Conservation (phyloP, 1,140 invertebrate species). For the Andrena cerasifolii region DNA sequence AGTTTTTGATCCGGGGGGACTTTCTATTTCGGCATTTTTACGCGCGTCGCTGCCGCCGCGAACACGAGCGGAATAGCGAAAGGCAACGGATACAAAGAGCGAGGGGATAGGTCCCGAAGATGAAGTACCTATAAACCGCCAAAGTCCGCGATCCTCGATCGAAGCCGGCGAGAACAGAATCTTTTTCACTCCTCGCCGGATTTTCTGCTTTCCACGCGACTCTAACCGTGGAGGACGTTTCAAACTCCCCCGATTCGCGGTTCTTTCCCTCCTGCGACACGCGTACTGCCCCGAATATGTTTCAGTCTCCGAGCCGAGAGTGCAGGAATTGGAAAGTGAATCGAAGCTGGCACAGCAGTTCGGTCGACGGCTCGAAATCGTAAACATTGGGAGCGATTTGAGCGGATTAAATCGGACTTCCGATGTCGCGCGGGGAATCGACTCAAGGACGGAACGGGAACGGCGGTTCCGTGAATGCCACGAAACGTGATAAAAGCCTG, state of each 20-base stretch:
- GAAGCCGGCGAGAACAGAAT: conserved; percentile 20
- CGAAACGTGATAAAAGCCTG: conserved; percentile 14
- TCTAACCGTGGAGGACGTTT: not conserved
- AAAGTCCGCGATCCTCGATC: conserved; percentile 42
- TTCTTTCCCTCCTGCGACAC: not conserved
- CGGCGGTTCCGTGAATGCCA: conserved; percentile 9
- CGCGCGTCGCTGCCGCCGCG: not conserved
- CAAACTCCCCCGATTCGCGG: conserved; percentile 34
- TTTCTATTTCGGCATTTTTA: conserved; percentile 69
- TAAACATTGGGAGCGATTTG: conserved; percentile 40
- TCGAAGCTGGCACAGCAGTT: not conserved
- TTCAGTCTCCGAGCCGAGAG: not conserved
- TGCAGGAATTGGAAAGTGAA: not conserved
- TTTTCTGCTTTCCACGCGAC: conserved; percentile 30
- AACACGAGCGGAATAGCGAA: conserved; percentile 27
- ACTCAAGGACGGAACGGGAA: conserved; percentile 50
- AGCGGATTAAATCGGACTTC: conserved; percentile 43
- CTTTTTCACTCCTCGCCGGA: conserved; percentile 15
- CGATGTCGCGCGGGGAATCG: conserved; percentile 29
- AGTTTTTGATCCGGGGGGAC: conserved; percentile 27
- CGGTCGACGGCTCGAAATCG: conserved; percentile 2
- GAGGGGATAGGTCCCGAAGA: conserved; percentile 1
- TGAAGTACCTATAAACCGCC: conserved; percentile 28
- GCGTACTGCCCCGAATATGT: not conserved
- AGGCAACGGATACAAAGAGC: conserved; percentile 31